Base-by-base conservation (phyloP, 1,140 invertebrate genomes). In the Antheraea pernyi region DNA sequence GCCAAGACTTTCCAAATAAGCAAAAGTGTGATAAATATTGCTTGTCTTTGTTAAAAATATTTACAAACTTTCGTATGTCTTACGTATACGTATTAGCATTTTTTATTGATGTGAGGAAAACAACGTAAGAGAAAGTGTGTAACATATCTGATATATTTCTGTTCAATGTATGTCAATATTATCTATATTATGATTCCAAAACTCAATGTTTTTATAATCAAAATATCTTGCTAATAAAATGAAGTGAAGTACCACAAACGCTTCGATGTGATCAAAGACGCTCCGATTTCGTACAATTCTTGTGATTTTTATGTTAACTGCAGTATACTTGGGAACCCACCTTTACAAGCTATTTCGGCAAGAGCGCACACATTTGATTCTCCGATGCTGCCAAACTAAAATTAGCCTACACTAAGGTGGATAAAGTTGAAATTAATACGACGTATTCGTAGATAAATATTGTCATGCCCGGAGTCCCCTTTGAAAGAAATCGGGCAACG, bases 401-500 rank as follows among this genome's bases (percentile, higher is more conserved):
- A 10, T 65, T 6, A 39, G 68, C 66, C 58, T 46, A 61, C n/a
- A 11, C 22, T 22, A 64, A 65, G 62, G 22, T 13, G 19, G 6
- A 7, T 13, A 37, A 36, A 36, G 16, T 18, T 37, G 2, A 36
- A 63, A 63, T 13, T 6, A 6, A 16, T 53, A 16, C 19, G 19
- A 10, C 30, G 19, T 65, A 10, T 30, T 22, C 3, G 37, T 19
- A 48, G 48, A 53, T 59, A 68, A 65, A 46, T 8, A 37, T 63
- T 68, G 61, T 59, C 48, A 59, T 53, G 13, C 46, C 16, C 42
- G 22, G 39, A 71, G 60, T 65, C 74, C 74, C 68, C 16, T 65
- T 46, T 65, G 59, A 75, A 72, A 74, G 70, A 74, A 77, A 74
- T 74, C 70, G 75, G 72, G 72, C 74, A 77, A 70, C 68, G 68